Percentiles rank a stretch among this genome's conserved stretches.
phyloP scores from a whole-genome alignment of 2,113 vertebrate genomes.

The Mormyrus iriodes region DNA sequence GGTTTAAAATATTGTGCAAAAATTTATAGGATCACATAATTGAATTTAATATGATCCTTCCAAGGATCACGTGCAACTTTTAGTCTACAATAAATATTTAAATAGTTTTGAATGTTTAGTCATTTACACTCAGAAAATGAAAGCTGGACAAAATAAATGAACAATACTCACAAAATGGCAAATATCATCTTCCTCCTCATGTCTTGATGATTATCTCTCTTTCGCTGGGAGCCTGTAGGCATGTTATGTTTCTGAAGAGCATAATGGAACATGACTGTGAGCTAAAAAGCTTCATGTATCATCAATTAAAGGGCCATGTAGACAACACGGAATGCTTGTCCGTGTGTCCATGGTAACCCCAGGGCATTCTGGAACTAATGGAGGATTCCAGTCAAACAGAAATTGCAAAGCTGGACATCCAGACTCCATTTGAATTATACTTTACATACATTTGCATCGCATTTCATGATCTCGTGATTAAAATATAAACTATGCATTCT shows the following conservation, averaged over 20 bases:
- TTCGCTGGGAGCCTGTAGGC: background rate
- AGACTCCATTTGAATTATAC: background rate
- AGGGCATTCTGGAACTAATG: background rate
- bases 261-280: conserved; percentile 19
- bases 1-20: background rate
- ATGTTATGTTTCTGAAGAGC: background rate
- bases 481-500: background rate
- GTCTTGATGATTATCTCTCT: conserved; percentile 9
- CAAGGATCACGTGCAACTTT: background rate
- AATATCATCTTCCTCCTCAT: background rate
- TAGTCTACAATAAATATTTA: background rate
- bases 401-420: background rate
- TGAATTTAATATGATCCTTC: background rate
- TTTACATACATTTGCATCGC: background rate
- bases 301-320: background rate
- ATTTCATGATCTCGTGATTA: background rate
- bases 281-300: conserved; percentile 2
- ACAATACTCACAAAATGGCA: background rate
- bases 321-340: background rate
- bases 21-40: background rate
- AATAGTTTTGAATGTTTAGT: background rate
- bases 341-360: background rate
- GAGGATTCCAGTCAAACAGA: background rate
- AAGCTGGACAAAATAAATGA: background rate
- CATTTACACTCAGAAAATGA: background rate